Evolutionary conservation across 2,113 vertebrate genomes (phyloP), one percentile per base, ranked within the genome.

Genomic region (Upupa epops): DNA sequence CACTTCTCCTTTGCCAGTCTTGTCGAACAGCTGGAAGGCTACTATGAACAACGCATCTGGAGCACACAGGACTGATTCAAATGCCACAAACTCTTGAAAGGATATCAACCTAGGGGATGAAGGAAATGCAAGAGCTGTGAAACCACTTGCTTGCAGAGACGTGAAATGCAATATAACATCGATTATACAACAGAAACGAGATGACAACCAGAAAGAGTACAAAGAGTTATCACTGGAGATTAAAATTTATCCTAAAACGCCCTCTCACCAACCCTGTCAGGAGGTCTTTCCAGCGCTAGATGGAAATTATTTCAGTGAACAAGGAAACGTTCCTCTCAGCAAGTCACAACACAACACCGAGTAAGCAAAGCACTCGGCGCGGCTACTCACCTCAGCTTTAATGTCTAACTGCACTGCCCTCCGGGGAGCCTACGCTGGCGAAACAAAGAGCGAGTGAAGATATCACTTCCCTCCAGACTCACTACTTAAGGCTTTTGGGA

Each of bases 21-120:
- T 98, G 97, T 99, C 98, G 90, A 98, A 99, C 46, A 99, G 98
- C 92, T 98, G 98, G 96, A 99, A 99, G 74, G 98, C 98, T 69
- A 99, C 98, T 96, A 98, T 96, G 93, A 98, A 98, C 89, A 98
- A 96, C 6, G 98, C 98, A 90, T 98, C 98, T 21, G 98, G 98
- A 88, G 98, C 97, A 70, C 98, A 98, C 54, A 99, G 97, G 94
- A 98, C 98, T 40, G 98, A 98, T 93, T 99, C 98, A 86, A 99
- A 99, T 2, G 98, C 98, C 83, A 98, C 97, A 96, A 99, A 99
- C 96, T 98, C 98, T 95, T 98, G 98, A 95, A 98, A 98, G 54
- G 98, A 98, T 97, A 99, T 98, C 96, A 99, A 91, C 94, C 98
- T 98, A 96, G 37, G 83, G 95, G 92, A 61, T 91, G 86, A 76